These are phyloP conservation scores for Drosophila recens DNA, from an alignment of 2,888 invertebrate species.

Conservation along the genomic window DNA sequence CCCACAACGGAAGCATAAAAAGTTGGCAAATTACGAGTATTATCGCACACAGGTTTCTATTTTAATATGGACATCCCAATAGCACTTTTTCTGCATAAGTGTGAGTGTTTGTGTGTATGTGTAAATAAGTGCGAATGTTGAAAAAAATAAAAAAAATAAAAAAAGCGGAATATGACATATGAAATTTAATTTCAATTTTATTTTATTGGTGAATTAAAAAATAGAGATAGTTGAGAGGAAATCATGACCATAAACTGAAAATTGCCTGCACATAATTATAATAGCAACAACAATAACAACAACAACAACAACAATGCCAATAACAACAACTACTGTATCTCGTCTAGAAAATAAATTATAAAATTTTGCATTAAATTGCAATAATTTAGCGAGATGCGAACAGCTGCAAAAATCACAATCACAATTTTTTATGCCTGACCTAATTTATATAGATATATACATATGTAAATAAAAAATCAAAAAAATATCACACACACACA, in stretches of 20 bases:
- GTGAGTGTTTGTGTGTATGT: neutral
- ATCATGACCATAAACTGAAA: conserved; percentile 57
- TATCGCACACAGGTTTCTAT: conserved; percentile 18
- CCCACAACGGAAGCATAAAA: conserved; percentile 23
- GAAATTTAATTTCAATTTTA: conserved; percentile 44
- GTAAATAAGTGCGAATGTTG: neutral
- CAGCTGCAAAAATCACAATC: conserved; percentile 45
- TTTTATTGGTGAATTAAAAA: conserved; percentile 9
- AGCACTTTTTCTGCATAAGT: neutral
- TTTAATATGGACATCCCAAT: conserved; percentile 2
- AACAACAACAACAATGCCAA: neutral
- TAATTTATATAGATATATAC: conserved; percentile 21
- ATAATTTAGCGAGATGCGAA: conserved; percentile 41
- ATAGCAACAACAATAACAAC: neutral
- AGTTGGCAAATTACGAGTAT: conserved; percentile 19
- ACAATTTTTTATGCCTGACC: conserved; percentile 38
- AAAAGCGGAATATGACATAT: conserved; percentile 26
- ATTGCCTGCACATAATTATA: conserved; percentile 37
- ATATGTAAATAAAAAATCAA: neutral
- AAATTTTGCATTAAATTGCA: conserved; percentile 56
- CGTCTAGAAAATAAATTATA: conserved; percentile 37
- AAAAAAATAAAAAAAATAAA: neutral
- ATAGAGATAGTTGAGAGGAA: conserved; percentile 38
- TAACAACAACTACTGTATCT: conserved; percentile 4
- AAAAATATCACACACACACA: conserved; percentile 16